Percentiles rank a stretch among this genome's conserved stretches.
Conservation (phyloP, 1,140 invertebrate species). For the Ooceraea biroi region DNA sequence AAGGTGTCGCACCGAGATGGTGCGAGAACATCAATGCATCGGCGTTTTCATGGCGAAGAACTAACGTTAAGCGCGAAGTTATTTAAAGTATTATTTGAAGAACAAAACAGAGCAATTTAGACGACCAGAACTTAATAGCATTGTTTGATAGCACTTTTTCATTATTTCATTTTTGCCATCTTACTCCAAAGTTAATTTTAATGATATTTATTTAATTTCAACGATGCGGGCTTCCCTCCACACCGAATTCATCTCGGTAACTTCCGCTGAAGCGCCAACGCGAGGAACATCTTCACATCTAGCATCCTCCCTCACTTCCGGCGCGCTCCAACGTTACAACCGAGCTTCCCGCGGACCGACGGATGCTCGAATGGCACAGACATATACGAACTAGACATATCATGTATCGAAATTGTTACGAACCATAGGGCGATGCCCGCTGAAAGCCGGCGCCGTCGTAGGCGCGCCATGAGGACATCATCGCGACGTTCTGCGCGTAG, state of each 20-base stretch:
- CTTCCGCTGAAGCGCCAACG: neutral
- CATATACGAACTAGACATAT: no score
- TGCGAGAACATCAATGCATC: no score
- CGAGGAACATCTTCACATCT: neutral
- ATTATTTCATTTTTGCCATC: neutral
- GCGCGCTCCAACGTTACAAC: no score
- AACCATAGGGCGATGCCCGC: constrained; percentile 91
- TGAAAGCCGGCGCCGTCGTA: constrained; percentile 92
- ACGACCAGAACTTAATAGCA: no score
- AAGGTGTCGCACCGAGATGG: neutral
- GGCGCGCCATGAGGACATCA: constrained; percentile 93
- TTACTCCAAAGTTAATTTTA: neutral
- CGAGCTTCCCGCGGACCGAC: no score
- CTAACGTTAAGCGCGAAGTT: no score
- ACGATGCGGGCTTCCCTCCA: no score
- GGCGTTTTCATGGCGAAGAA: neutral
- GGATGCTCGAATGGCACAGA: no score
- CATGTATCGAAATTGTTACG: constrained; percentile 40
- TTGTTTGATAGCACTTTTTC: constrained; percentile 40
- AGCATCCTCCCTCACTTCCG: no score
- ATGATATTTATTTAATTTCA: no score
- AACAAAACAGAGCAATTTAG: no score
- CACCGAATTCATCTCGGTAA: neutral
- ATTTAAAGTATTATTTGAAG: no score
- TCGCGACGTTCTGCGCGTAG: constrained; percentile 90